Evolutionary conservation across 1,140 invertebrate species (phyloP), one percentile per base, ranked within the genome.

Genomic region (Heliothis subflexa): DNA sequence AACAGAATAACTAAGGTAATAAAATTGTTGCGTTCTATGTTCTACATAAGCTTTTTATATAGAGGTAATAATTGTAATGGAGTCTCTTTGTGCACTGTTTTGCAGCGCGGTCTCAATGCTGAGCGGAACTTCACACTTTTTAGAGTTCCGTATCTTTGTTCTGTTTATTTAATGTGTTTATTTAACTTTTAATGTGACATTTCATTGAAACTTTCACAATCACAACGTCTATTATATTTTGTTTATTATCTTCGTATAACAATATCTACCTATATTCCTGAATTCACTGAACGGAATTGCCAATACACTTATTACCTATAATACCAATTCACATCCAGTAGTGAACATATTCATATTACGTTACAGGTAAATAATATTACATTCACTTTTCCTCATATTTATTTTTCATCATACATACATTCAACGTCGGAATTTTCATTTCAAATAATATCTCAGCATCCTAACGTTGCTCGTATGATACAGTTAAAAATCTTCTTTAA

Each of bases 101-200:
- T 49, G 28, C 40, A 21, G 33, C 33, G 47, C 45, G 72, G 72
- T 75, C 61, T 61, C 57, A 9, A 45, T 72, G 55, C 33, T 33
- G 12, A 40, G 7, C 25, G 28, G 12, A 55, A 64, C 64, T 71
- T 55, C 47, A 71, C 40, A 61, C 52, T 80, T 80, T 80, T 71
- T 49, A 49, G 13, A 16, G n/a, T 62, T 75, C 64, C 55, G 55
- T 50, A 18, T 33, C 72, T 47, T 74, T 57, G 45, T 50, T 49
- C 72, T 55, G 71, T 75, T 71, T 70, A 33, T 49, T 68, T 18
- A 79, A 79, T 79, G 62, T 57, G 21, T 79, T 74, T 68, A 40
- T 73, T 59, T 47, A 71, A 74, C 61, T 66, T 79, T 52, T 64
- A 72, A 74, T 79, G 59, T 62, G 25, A 45, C 28, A 40, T 62